Evolutionary conservation across 2,113 vertebrate species (phyloP).

Genomic region (Amphiprion percula): DNA sequence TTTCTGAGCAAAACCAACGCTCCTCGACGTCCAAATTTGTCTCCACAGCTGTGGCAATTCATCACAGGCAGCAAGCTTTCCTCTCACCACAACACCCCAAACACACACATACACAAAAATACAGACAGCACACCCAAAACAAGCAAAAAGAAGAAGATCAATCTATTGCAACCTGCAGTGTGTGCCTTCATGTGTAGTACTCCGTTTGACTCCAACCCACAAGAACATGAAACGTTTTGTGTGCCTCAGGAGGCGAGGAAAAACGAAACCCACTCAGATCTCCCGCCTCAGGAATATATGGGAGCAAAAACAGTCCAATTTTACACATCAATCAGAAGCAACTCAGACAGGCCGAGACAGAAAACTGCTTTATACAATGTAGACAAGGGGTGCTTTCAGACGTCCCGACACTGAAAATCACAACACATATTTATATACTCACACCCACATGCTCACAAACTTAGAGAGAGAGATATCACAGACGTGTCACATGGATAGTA

Average conservation of each 20-base stretch:
- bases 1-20: constrained; percentile 65
- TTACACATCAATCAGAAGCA: constrained; percentile 69
- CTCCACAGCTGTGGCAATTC: constrained; percentile 64
- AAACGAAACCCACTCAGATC: constrained; percentile 69
- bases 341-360: constrained; percentile 50
- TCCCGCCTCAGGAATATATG: constrained; percentile 68
- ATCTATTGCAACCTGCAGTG: constrained; percentile 65
- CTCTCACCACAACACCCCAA: constrained; percentile 46
- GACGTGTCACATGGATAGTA: constrained; percentile 54
- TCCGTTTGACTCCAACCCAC: constrained; percentile 72
- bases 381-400: constrained; percentile 61
- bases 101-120: constrained; percentile 27
- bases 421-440: constrained; percentile 65
- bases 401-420: constrained; percentile 49
- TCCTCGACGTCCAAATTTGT: constrained; percentile 71
- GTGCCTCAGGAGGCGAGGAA: constrained; percentile 59
- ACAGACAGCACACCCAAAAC: constrained; percentile 45
- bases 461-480: constrained; percentile 59
- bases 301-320: constrained; percentile 75
- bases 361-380: constrained; percentile 61
- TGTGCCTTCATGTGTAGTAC: constrained; percentile 63
- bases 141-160: constrained; percentile 64
- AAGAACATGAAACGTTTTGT: constrained; percentile 71
- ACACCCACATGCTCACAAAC: constrained; percentile 56
- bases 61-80: constrained; percentile 67